Percentiles rank a stretch among this genome's conserved stretches.
Evolutionary conservation across 2,797 vertebrate genomes (phyloP).

Genomic region (Acridotheres tristis): DNA sequence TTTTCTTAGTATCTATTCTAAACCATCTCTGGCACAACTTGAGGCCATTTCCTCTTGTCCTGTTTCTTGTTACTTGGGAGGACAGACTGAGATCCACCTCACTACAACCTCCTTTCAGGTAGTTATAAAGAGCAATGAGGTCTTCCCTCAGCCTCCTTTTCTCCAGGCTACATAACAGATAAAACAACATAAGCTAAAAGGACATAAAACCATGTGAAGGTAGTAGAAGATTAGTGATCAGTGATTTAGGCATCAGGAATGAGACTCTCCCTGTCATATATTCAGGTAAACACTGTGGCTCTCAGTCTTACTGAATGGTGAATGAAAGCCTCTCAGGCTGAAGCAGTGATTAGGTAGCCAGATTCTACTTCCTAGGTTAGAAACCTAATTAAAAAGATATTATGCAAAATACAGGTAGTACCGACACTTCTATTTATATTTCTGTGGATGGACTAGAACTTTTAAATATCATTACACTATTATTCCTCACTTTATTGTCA

Average conservation of each 20-base stretch:
- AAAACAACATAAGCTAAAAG: neutral
- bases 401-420: neutral
- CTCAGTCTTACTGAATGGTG: neutral
- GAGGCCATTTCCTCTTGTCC: neutral
- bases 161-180: neutral
- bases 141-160: neutral
- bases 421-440: neutral
- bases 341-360: neutral
- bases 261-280: neutral
- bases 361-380: neutral
- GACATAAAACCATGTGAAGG: neutral
- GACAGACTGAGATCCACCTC: neutral
- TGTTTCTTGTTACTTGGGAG: neutral
- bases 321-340: neutral
- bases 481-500: neutral
- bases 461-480: neutral
- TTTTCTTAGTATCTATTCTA: neutral
- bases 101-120: neutral
- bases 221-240: neutral
- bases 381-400: neutral
- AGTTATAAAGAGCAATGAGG: no score
- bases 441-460: neutral
- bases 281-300: neutral
- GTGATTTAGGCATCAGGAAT: neutral
- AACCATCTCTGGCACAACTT: neutral